phyloP scores from a whole-genome alignment of 2,113 vertebrate genomes.

The Tupaia tana region DNA sequence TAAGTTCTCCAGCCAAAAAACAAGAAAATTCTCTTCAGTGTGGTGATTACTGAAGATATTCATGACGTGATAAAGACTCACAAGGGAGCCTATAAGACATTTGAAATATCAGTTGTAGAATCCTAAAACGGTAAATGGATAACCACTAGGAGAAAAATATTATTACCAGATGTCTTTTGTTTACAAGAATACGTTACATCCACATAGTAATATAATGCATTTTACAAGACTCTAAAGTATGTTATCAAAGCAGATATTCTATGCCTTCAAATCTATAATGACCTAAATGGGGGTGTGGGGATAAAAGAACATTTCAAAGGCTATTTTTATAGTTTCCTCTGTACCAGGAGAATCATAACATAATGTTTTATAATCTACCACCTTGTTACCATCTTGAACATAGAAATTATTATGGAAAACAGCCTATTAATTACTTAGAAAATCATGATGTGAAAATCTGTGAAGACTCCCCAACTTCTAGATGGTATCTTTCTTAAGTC shows the following conservation, averaged over 20 bases:
- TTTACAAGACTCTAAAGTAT: constrained; percentile 16
- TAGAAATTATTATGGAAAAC: background rate
- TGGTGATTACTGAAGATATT: background rate
- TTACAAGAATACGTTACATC: background rate
- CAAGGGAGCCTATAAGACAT: background rate
- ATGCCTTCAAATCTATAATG: background rate
- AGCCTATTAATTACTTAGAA: background rate
- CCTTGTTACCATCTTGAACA: background rate
- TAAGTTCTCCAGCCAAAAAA: background rate
- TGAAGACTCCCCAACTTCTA: background rate
- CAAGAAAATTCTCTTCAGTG: background rate
- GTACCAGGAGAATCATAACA: background rate
- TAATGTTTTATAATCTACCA: background rate
- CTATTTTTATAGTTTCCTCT: background rate
- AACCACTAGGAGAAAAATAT: background rate
- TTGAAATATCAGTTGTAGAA: background rate
- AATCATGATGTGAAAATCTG: background rate
- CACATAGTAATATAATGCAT: background rate
- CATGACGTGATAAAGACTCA: background rate
- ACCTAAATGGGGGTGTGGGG: background rate
- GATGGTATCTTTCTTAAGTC: background rate
- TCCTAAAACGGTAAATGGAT: background rate
- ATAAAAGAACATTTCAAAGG: background rate
- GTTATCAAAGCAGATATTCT: background rate
- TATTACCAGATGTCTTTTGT: background rate